Evolutionary conservation across 2,113 vertebrate genomes (phyloP).

Genomic region (Mormoops blainvillei): DNA sequence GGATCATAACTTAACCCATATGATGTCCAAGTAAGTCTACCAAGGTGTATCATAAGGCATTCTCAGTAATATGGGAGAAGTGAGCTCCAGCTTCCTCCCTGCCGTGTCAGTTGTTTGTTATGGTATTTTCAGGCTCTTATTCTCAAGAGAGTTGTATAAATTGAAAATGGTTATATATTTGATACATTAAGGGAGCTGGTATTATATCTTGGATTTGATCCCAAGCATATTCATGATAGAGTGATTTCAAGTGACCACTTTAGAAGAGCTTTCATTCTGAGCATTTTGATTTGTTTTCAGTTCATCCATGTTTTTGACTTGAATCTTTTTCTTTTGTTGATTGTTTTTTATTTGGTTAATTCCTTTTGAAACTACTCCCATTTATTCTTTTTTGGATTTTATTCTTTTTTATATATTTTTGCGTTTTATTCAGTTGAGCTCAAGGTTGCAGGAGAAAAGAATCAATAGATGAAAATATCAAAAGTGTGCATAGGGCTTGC

Average conservation of each 20-base stretch:
- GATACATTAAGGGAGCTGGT: neutral
- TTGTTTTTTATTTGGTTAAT: neutral
- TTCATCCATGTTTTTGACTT: neutral
- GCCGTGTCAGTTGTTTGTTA: neutral
- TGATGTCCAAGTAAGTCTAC: neutral
- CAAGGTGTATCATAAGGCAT: neutral
- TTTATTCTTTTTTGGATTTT: neutral
- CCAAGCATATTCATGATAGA: neutral
- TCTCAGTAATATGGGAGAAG: neutral
- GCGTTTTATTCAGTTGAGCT: neutral
- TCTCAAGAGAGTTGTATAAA: neutral
- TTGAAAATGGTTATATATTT: neutral
- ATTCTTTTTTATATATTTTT: neutral
- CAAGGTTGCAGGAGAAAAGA: conserved; percentile 6
- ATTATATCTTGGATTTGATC: neutral
- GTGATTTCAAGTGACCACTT: neutral
- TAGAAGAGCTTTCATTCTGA: neutral
- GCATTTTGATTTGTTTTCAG: conserved; percentile 5
- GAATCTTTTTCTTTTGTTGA: neutral
- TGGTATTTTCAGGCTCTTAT: neutral
- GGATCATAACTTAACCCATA: neutral
- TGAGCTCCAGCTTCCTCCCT: neutral
- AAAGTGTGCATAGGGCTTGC: neutral
- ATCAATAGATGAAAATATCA: neutral
- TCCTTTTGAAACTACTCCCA: neutral